Evolutionary conservation across 2,113 vertebrate genomes (phyloP).

Genomic region (Leptobrachium leishanense): DNA sequence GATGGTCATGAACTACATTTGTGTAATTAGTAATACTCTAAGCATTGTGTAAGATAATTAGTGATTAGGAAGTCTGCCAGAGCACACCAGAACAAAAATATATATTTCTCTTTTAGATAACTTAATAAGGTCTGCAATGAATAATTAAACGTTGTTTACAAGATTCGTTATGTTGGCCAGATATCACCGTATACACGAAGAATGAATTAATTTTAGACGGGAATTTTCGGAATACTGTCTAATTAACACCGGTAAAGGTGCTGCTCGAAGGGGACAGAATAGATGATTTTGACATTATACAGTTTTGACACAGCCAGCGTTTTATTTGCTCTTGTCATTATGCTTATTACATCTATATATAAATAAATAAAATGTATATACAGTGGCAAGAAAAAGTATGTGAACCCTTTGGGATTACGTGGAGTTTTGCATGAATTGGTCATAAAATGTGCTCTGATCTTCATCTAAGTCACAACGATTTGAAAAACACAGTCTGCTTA

Average conservation of each 20-base stretch:
- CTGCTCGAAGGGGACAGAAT: background rate
- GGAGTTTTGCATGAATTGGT: too few relatives aligned
- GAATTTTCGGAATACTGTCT: background rate
- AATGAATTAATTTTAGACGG: background rate
- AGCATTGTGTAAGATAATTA: conserved; percentile 47
- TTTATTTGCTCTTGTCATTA: too few relatives aligned
- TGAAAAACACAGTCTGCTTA: too few relatives aligned
- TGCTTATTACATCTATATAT: too few relatives aligned
- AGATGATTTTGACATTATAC: too few relatives aligned
- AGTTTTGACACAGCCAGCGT: too few relatives aligned
- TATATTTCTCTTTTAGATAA: conserved; percentile 24
- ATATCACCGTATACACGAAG: background rate
- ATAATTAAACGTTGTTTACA: conserved; percentile 42
- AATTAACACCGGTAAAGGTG: conserved; percentile 2
- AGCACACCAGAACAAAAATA: conserved; percentile 14
- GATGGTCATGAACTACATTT: conserved; percentile 44
- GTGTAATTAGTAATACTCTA: conserved; percentile 43
- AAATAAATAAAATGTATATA: too few relatives aligned
- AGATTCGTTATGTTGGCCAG: background rate
- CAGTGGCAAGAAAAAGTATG: too few relatives aligned
- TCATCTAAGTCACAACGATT: too few relatives aligned
- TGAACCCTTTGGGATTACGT: too few relatives aligned
- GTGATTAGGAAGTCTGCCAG: conserved; percentile 42
- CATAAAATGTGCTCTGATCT: too few relatives aligned
- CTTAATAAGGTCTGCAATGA: conserved; percentile 28